Conservation (phyloP, 2,113 vertebrate species). For the Eulemur rufifrons region DNA sequence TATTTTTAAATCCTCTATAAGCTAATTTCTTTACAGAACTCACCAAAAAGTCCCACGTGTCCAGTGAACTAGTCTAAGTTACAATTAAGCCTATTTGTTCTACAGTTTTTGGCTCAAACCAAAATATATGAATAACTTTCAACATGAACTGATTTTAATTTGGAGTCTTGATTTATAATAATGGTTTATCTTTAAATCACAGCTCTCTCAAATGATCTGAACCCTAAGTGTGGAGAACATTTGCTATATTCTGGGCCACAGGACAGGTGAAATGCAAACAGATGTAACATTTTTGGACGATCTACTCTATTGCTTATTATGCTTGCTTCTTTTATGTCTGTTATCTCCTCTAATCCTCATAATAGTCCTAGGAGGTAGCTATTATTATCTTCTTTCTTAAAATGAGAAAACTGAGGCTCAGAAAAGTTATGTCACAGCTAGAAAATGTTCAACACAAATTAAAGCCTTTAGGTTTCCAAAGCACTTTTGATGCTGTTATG, state of each 20-base stretch:
- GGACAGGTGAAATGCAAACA: not conserved
- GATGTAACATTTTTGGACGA: not conserved
- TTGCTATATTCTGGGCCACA: not conserved
- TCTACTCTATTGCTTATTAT: not conserved
- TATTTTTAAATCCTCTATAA: not conserved
- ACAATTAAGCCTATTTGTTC: not conserved
- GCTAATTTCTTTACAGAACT: not conserved
- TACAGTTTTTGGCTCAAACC: not conserved
- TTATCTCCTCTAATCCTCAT: not conserved
- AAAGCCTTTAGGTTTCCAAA: not conserved
- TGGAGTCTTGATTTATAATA: not conserved
- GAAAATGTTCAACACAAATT: not conserved
- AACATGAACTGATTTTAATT: constrained; percentile 28
- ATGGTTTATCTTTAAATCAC: not conserved
- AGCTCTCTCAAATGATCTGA: not conserved
- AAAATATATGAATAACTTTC: not conserved
- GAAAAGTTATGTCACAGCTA: not conserved
- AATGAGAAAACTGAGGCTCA: not conserved
- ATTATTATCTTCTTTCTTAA: not conserved
- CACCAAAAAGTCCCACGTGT: not conserved
- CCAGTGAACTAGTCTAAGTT: not conserved
- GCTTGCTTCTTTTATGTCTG: not conserved
- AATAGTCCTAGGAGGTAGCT: not conserved
- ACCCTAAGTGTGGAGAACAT: not conserved
- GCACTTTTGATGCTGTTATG: not conserved